phyloP scores from a whole-genome alignment of 2,113 vertebrate genomes.

The Lepisosteus osseus region DNA sequence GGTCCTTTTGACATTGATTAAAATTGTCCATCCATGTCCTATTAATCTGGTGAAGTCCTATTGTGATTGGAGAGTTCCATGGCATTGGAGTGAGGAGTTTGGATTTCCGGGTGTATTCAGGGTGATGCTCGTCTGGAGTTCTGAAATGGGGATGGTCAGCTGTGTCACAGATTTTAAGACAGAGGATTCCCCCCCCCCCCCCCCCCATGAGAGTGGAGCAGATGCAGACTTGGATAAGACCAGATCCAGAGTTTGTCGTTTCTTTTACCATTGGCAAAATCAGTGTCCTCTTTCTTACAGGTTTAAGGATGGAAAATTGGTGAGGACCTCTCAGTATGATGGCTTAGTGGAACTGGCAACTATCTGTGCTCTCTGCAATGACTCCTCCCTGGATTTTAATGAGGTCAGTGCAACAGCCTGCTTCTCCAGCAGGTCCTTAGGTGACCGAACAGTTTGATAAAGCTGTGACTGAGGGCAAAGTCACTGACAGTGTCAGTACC shows the following conservation, averaged over 20 bases:
- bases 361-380: conserved; percentile 95
- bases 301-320: conserved; percentile 78
- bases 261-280: neutral
- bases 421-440: neutral
- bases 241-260: neutral
- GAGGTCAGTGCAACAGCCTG: conserved; percentile 68
- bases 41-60: no score
- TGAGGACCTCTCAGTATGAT: conserved; percentile 81
- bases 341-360: conserved; percentile 91
- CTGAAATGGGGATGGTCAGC: no score
- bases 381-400: conserved; percentile 96
- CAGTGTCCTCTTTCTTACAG: conserved; percentile 52
- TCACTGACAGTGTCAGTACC: no score
- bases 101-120: no score
- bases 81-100: no score
- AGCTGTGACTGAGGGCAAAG: no score
- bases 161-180: no score
- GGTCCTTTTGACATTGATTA: no score
- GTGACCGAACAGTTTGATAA: no score
- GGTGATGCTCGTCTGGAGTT: no score
- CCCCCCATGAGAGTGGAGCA: neutral
- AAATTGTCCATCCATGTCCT: no score
- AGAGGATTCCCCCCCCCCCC: neutral
- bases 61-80: no score
- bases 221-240: neutral